Base-by-base conservation (phyloP, 1,140 invertebrate species). In the Brachionus rotundiformis region DNA sequence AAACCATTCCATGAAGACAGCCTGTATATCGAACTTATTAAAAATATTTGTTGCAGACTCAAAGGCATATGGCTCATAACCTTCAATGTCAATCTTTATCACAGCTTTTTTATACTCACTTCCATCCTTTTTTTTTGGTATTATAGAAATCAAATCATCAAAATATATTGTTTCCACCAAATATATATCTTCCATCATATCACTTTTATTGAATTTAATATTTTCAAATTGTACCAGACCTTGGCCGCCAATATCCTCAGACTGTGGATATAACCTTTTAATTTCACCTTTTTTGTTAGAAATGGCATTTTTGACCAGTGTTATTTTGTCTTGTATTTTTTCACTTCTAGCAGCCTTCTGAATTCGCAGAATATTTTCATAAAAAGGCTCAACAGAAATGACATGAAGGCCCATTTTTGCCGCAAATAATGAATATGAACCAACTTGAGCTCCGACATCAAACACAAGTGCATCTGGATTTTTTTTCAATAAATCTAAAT, bases 1-100 rank as follows among this genome's bases (percentile, higher is more conserved):
- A 23, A 61, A 25, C 54, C 54, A 68, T 68, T 68, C 63, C 6
- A 68, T 68, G n/a, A 68, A 68, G 13, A 68, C 31, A 68, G 29
- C 63, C n/a, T 31, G 63, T 13, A 68, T 1, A 3, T 68, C 27
- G 13, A 68, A 31, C 5, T 13, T 31, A 13, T 33, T 2, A 11
- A 68, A 31, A 31, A 33, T 31, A 1, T 16, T 29, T 27, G 25
- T 10, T 0, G 63, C 63, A 7, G n/a, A 16, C n/a, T 68, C 63
- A n/a, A 79, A 79, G 19, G 44, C 75, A 54, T 29, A 79, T 33
- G 31, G 31, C 16, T 79, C 75, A 61, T 6, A 54, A 8, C 44
- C 75, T 79, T 79, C 75, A 19, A 79, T 79, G n/a, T 79, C 75
- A n/a, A 79, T 49, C 54, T 79, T 79, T 8, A 79, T 49, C 29